Evolutionary conservation across 2,888 invertebrate genomes (phyloP), one percentile per base, ranked within the genome.

Genomic region (Diarsia mendica): DNA sequence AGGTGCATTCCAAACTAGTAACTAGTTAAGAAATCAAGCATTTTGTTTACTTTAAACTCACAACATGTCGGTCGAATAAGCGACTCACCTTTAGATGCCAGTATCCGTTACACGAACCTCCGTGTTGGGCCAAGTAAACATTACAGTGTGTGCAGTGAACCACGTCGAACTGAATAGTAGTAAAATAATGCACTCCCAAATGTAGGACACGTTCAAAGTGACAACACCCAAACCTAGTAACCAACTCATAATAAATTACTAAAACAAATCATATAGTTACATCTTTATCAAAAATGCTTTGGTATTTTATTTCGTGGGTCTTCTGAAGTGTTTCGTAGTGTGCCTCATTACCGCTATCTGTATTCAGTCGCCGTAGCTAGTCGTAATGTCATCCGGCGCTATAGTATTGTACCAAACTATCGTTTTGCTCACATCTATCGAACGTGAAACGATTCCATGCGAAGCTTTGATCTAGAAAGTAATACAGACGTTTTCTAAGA

Each of bases 401-500:
- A 33, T 28, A 28, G 23, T 44, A 13, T 51, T 69, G 23, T 69
- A 13, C 51, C 6, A n/a, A 51, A 20, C 23, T 44, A 73, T 48
- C 46, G 63, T 53, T 53, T 63, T 55, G 39, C 55, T 70, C 70
- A n/a, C 11, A 69, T 11, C n/a, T 10, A n/a, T 53, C 28, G 51
- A 20, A 53, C 71, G 72, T 53, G 55, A n/a, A n/a, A 33, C 18
- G 53, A 46, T 53, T 65, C 67, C n/a, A 33, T 72, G 18, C 33
- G 71, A 9, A 44, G 4, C 28, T 69, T n/a, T 28, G 44, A 51
- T 49, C 33, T 39, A 23, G 13, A 68, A 39, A 39, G n/a, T 20
- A 51, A 28, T 15, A 48, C 11, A 48, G 10, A 28, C 28, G 39
- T 68, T 51, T 70, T 67, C 11, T 20, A 1, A 13, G 20, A 39